Evolutionary conservation across 2,797 vertebrate genomes (phyloP).

Genomic region (Muscicapa comitata): DNA sequence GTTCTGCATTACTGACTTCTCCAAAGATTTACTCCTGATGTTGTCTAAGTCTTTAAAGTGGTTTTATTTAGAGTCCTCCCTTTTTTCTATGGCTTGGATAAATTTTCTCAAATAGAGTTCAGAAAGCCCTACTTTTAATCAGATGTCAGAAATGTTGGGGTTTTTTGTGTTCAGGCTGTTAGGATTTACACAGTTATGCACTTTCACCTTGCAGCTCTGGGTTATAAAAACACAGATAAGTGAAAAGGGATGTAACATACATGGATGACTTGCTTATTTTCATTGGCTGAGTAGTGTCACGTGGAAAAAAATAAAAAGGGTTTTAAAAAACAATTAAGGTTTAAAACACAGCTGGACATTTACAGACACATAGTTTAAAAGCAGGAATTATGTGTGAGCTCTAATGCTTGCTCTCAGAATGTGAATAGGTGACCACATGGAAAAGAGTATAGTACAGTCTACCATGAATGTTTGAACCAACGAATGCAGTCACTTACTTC

Average conservation of each 20-base stretch:
- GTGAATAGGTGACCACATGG: neutral
- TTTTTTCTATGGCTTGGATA: neutral
- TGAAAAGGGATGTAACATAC: neutral
- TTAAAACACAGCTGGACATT: neutral
- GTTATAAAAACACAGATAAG: neutral
- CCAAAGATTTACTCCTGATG: neutral
- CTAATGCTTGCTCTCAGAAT: neutral
- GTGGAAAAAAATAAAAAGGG: neutral
- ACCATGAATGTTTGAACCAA: neutral
- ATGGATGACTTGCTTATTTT: neutral
- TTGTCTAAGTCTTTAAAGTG: neutral
- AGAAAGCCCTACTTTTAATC: neutral
- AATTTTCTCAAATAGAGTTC: neutral
- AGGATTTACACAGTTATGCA: neutral
- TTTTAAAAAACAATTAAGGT: neutral
- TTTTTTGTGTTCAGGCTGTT: neutral
- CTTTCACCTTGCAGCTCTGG: neutral
- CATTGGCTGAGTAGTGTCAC: neutral
- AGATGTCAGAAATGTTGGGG: neutral
- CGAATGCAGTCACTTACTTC: neutral
- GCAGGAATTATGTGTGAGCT: neutral
- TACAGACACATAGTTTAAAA: neutral
- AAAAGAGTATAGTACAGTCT: neutral
- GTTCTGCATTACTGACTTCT: neutral
- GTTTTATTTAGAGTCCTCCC: neutral